phyloP scores from a whole-genome alignment of 2,888 invertebrate genomes.

The Eupelmus urozonus region DNA sequence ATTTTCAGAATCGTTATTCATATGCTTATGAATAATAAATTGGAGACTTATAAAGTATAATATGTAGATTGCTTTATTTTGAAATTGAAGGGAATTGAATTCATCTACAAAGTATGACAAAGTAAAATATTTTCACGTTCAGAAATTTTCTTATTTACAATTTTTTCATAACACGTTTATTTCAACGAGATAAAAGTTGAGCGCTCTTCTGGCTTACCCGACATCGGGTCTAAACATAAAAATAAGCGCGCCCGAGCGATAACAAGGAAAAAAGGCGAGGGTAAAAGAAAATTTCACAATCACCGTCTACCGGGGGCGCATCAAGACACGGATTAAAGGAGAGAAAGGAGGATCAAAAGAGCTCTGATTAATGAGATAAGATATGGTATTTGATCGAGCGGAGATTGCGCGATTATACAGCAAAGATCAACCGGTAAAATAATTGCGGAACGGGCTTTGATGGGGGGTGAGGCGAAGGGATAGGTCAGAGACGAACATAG shows the following conservation, averaged over 20 bases:
- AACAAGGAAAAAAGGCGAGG: neutral
- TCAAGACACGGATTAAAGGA: conserved; percentile 45
- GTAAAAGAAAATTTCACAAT: conserved; percentile 30
- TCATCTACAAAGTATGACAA: too few species aligned
- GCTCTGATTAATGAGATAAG: conserved; percentile 58
- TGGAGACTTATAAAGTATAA: too few species aligned
- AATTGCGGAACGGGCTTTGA: conserved; percentile 45
- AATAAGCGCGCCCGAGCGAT: neutral
- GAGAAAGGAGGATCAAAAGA: conserved; percentile 57
- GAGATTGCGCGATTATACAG: conserved; percentile 47
- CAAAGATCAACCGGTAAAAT: conserved; percentile 34
- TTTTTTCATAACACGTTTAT: neutral
- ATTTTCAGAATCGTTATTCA: too few species aligned
- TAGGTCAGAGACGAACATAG: neutral
- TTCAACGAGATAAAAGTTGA: neutral
- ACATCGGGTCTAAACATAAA: neutral
- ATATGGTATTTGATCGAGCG: conserved; percentile 48
- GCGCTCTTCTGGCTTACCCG: neutral
- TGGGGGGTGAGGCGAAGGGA: neutral
- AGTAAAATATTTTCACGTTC: neutral
- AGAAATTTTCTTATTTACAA: too few species aligned
- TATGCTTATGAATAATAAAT: too few species aligned
- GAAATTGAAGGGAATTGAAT: too few species aligned
- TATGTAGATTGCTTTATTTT: too few species aligned
- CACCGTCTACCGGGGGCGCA: conserved; percentile 16